A percentile compares a stretch with the other conserved stretches of the same genome.
These are phyloP conservation scores for Odontocerum albicorne DNA, from an alignment of 2,888 invertebrate genomes.

Conservation along the genomic window DNA sequence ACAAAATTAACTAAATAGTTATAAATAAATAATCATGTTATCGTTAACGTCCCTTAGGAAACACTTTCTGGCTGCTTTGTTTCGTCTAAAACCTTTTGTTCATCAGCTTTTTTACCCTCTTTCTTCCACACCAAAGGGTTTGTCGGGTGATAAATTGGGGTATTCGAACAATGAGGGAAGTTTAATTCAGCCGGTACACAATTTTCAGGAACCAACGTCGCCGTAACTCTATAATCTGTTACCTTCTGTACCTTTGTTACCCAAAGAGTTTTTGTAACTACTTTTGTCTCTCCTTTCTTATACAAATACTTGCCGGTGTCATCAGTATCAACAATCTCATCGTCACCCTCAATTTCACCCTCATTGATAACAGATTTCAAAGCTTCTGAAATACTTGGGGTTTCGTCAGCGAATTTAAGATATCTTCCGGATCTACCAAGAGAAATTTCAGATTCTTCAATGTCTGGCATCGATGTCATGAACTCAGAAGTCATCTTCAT, in stretches of 20 bases:
- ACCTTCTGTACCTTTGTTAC: conserved; percentile 29
- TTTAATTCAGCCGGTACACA: conserved; percentile 21
- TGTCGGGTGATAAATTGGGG: too few species aligned
- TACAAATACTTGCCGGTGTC: conserved; percentile 14
- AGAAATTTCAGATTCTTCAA: conserved; percentile 1
- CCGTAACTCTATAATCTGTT: conserved; percentile 27
- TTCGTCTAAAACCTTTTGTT: too few species aligned
- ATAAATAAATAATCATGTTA: too few species aligned
- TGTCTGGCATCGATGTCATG: conserved; percentile 6
- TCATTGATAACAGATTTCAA: conserved; percentile 22
- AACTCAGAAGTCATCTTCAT: conserved; percentile 3
- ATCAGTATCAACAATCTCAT: not conserved
- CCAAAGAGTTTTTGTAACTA: conserved; percentile 23
- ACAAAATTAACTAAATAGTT: too few species aligned
- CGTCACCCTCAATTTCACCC: conserved; percentile 13
- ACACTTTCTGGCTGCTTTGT: too few species aligned
- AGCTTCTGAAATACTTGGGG: conserved; percentile 10
- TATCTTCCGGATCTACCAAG: conserved; percentile 13
- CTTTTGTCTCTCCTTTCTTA: conserved; percentile 17
- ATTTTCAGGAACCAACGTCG: conserved; percentile 25
- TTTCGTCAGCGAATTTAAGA: conserved; percentile 15
- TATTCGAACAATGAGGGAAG: conserved; percentile 24
- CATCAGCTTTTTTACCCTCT: too few species aligned
- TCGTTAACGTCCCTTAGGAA: too few species aligned
- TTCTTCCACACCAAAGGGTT: too few species aligned